A percentile compares a stretch with the other conserved stretches of the same genome.
These are phyloP conservation scores for Cairina moschata DNA, from an alignment of 2,113 vertebrate species.

Conservation along the genomic window DNA sequence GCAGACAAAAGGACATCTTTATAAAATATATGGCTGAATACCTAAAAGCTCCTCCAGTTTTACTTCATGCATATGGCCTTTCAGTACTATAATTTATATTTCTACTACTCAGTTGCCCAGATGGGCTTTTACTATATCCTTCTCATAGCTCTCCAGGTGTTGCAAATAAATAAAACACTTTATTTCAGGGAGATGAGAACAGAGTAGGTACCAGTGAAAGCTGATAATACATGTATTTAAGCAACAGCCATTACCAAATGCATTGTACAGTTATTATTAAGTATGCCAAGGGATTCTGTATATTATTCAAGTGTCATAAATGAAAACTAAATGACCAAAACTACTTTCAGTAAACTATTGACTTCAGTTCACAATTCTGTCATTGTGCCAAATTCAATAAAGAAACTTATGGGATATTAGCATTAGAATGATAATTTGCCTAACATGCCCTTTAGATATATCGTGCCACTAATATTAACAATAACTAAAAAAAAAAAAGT, in stretches of 20 bases:
- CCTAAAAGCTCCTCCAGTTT: slow-evolving; percentile 31
- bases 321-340: background rate
- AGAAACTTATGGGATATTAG: background rate
- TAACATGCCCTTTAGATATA: background rate
- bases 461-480: background rate
- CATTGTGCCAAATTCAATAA: background rate
- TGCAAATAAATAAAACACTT: slow-evolving; percentile 65
- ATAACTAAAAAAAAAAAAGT: background rate
- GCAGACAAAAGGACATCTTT: background rate
- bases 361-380: background rate
- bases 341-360: background rate
- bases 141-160: slow-evolving; percentile 52
- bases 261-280: background rate
- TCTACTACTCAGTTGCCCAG: slow-evolving; percentile 44
- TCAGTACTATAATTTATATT: slow-evolving; percentile 42
- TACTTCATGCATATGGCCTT: slow-evolving; percentile 44
- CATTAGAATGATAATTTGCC: background rate
- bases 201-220: background rate
- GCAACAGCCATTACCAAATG: background rate
- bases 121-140: slow-evolving; percentile 60
- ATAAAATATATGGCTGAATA: slow-evolving; percentile 38
- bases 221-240: background rate
- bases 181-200: slow-evolving; percentile 34
- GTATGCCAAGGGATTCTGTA: background rate
- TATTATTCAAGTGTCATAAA: background rate